Evolutionary conservation across 1,140 invertebrate species (phyloP), one percentile per base, ranked within the genome.

Genomic region (Orchesella cincta): DNA sequence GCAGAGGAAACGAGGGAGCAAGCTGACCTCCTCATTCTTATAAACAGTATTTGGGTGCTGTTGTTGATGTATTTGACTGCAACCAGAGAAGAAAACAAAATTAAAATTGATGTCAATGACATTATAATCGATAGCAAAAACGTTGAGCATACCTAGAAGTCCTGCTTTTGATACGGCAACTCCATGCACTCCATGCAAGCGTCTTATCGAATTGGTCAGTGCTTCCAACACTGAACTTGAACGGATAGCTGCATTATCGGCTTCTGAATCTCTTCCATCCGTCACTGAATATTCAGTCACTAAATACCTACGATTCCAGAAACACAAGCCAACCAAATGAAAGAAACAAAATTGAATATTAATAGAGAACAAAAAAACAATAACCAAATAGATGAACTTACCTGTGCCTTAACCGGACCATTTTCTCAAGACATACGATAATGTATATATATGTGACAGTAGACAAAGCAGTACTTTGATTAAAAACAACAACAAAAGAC

Each of bases 121-220:
- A n/a, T n/a, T n/a, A n/a, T n/a, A n/a, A n/a, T n/a, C n/a, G n/a
- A n/a, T n/a, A n/a, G n/a, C n/a, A n/a, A n/a, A n/a, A n/a, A n/a
- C n/a, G n/a, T n/a, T n/a, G n/a, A 23, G n/a, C 36, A 70, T 73
- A 79, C 78, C 78, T 18, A 74, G 14, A 20, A 79, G 72, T 18
- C 79, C 79, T 2, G 76, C 76, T 67, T 76, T 78, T 0, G 67
- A 34, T 26, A 80, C 20, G 1, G 76, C 79, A 0, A 80, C 36
- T 20, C 79, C 79, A 14, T 80, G 79, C 70, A 80, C 73, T 0
- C 79, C 79, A 70, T 80, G 79, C 0, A 80, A 73, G 35, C 73
- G 36, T 23, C 73, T 20, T 39, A 80, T 80, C n/a, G 79, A 46
- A 73, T 73, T 78, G 2, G 64, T 46, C 54, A 80, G 35, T 20